These are phyloP conservation scores for Paramisgurnus dabryanus DNA, from an alignment of 2,113 vertebrate genomes.

Conservation along the genomic window DNA sequence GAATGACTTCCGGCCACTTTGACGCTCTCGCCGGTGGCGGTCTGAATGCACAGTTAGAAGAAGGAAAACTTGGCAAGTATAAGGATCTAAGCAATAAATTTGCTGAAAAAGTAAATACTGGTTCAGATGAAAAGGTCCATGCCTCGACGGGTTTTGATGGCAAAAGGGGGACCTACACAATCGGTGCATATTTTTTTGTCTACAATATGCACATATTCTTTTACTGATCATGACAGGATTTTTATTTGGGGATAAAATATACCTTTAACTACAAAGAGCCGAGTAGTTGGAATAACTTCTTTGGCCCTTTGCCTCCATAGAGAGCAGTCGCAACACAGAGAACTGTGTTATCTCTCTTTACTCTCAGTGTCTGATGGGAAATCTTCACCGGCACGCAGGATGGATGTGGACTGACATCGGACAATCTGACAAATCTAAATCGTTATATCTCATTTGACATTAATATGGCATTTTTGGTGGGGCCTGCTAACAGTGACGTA, in stretches of 20 bases:
- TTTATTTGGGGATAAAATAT: slow-evolving; percentile 48
- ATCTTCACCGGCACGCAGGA: slow-evolving; percentile 66
- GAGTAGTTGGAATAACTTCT: slow-evolving; percentile 65
- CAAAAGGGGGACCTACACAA: too few species aligned
- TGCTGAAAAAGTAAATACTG: too few species aligned
- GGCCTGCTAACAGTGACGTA: slow-evolving; percentile 67
- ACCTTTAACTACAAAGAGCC: slow-evolving; percentile 49
- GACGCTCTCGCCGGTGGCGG: too few species aligned
- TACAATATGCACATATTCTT: neutral
- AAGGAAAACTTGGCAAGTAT: too few species aligned
- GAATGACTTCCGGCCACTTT: too few species aligned
- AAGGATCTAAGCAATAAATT: too few species aligned
- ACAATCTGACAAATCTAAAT: slow-evolving; percentile 76
- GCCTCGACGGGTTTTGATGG: too few species aligned
- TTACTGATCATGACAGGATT: slow-evolving; percentile 54
- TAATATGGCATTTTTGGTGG: slow-evolving; percentile 81
- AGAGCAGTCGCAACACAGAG: slow-evolving; percentile 54
- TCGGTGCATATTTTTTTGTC: too few species aligned
- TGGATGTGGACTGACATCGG: slow-evolving; percentile 65
- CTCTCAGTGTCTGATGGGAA: slow-evolving; percentile 68
- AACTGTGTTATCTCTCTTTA: slow-evolving; percentile 35
- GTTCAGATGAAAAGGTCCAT: too few species aligned
- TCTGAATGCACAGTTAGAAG: too few species aligned
- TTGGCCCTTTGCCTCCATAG: slow-evolving; percentile 60
- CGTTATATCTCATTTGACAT: slow-evolving; percentile 80